phyloP scores from a whole-genome alignment of 2,797 vertebrate genomes.

The Poecilia gillii region DNA sequence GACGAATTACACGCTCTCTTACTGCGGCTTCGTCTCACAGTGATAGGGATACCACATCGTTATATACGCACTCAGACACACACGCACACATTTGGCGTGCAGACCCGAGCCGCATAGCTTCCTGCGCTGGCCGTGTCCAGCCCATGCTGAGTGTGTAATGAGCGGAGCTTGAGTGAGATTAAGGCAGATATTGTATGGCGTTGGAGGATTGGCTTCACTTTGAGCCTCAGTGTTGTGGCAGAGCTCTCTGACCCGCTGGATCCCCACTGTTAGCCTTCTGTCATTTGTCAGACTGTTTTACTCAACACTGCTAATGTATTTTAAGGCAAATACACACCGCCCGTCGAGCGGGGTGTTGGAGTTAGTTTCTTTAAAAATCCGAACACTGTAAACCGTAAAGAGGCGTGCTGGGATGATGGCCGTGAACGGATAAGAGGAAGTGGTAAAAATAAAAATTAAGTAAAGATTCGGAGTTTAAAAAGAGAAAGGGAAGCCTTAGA shows the following conservation, averaged over 20 bases:
- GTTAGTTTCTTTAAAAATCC: conserved; percentile 46
- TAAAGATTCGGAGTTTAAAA: not conserved
- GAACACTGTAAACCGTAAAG: conserved; percentile 51
- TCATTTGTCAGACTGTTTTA: conserved; percentile 70
- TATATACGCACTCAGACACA: conserved; percentile 18
- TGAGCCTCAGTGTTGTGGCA: conserved; percentile 50
- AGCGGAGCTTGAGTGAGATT: conserved; percentile 74
- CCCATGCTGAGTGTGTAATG: conserved; percentile 77
- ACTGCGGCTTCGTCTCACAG: conserved; percentile 50
- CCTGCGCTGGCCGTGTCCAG: conserved; percentile 54
- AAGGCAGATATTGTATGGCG: conserved; percentile 68
- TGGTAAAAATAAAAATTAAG: conserved; percentile 34
- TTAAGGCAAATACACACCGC: conserved; percentile 54
- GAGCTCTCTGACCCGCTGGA: conserved; percentile 55
- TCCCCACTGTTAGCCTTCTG: conserved; percentile 63
- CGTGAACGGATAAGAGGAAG: conserved; percentile 41
- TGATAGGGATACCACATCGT: conserved; percentile 54
- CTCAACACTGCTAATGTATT: conserved; percentile 68
- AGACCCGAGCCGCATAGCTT: conserved; percentile 54
- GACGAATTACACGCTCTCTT: conserved; percentile 60
- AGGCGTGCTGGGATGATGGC: conserved; percentile 31
- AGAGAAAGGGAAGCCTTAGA: conserved; percentile 19
- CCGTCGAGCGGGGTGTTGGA: conserved; percentile 26
- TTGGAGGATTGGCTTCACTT: conserved; percentile 65
- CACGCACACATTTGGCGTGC: conserved; percentile 43